These are phyloP conservation scores for Parasteatoda lunata DNA, from an alignment of 2,888 invertebrate genomes.

Conservation along the genomic window DNA sequence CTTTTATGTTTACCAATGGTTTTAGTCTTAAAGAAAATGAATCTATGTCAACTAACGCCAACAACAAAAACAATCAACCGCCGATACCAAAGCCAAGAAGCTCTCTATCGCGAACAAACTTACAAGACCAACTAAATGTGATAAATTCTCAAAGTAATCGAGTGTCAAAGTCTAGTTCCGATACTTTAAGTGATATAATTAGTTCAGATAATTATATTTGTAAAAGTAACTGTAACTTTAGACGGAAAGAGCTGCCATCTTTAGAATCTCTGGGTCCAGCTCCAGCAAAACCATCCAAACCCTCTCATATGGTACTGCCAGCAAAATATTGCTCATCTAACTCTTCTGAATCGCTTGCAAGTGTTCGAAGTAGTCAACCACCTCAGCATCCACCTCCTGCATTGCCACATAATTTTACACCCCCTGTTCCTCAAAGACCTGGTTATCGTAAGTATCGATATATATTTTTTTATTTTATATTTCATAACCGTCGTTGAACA, in stretches of 20 bases:
- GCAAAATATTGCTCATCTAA: slow-evolving; percentile 15
- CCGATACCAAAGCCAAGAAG: slow-evolving; percentile 35
- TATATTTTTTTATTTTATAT: neutral
- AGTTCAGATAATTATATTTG: slow-evolving; percentile 62
- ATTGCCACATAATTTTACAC: slow-evolving; percentile 2
- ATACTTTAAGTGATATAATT: slow-evolving; percentile 14
- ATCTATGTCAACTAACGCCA: neutral
- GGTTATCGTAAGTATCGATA: slow-evolving; percentile 51
- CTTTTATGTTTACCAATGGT: slow-evolving; percentile 60
- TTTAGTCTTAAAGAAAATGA: slow-evolving; percentile 11
- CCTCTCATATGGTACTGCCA: slow-evolving; percentile 33
- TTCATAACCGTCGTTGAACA: no score
- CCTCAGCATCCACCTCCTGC: slow-evolving; percentile 19
- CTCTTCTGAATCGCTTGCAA: neutral
- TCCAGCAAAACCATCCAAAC: slow-evolving; percentile 57
- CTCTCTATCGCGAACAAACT: slow-evolving; percentile 11
- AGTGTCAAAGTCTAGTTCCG: neutral
- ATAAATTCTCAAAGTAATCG: neutral
- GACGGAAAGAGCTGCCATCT: slow-evolving; percentile 45
- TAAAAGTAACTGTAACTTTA: slow-evolving; percentile 48
- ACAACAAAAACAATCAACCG: slow-evolving; percentile 7
- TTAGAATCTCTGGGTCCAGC: slow-evolving; percentile 48
- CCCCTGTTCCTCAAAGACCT: slow-evolving; percentile 43
- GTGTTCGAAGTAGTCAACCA: neutral
- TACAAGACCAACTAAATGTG: neutral